Evolutionary conservation across 2,797 vertebrate genomes (phyloP).

Genomic region (Yasuhikotakia modesta): DNA sequence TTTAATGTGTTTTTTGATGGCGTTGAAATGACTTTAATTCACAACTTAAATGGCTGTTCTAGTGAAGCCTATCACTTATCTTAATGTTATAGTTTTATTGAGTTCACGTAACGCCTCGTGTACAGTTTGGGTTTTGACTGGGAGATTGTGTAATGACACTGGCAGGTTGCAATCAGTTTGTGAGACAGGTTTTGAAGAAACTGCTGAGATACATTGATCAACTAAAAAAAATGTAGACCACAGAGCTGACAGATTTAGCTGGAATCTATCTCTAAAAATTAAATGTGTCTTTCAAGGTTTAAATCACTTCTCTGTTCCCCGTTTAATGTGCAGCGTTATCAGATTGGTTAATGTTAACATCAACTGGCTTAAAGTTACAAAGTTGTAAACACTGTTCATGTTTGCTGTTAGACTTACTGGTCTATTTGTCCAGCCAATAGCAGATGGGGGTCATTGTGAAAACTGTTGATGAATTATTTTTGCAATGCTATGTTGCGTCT

Average conservation of each 20-base stretch:
- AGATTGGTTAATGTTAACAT: no score
- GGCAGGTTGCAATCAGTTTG: not conserved
- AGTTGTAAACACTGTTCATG: not conserved
- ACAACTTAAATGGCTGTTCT: conserved; percentile 6
- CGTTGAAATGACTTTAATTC: conserved; percentile 38
- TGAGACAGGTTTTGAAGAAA: not conserved
- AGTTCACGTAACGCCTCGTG: conserved; percentile 23
- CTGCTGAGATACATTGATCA: not conserved
- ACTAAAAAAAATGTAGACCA: not conserved
- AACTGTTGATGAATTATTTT: not conserved
- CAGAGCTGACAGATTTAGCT: not conserved
- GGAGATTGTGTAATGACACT: conserved; percentile 10
- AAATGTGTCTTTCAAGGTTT: not conserved
- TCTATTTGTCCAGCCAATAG: not conserved
- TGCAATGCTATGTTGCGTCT: not conserved
- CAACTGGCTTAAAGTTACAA: not conserved
- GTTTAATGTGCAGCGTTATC: not conserved
- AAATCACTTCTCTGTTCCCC: not conserved
- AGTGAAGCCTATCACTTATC: not conserved
- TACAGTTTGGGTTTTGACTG: conserved; percentile 10
- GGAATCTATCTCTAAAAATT: not conserved
- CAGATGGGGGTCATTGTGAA: not conserved
- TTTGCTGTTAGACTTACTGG: no score
- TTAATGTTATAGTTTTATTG: not conserved
- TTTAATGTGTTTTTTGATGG: conserved; percentile 49